Percentiles rank a stretch among this genome's conserved stretches.
phyloP scores from a whole-genome alignment of 64 coral and sea anemone genomes.

The Stichodactyla helianthus region DNA sequence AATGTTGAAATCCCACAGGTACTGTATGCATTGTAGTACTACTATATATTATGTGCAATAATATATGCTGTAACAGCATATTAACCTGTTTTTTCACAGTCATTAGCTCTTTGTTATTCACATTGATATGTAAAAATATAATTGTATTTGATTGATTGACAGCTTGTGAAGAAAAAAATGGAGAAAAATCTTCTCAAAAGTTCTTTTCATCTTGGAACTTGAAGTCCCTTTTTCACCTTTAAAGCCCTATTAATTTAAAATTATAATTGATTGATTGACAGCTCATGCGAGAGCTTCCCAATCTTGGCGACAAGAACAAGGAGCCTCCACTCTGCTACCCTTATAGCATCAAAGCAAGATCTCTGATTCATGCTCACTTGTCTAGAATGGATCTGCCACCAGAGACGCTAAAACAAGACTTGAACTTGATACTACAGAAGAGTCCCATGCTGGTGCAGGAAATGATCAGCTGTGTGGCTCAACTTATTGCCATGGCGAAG shows the following conservation, averaged over 20 bases:
- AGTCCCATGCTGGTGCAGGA: constrained; percentile 84
- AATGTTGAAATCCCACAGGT: constrained; percentile 88
- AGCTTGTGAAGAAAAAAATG: constrained; percentile 50
- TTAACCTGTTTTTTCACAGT: too few species aligned
- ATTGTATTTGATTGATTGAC: background rate
- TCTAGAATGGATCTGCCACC: constrained; percentile 67
- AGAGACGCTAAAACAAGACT: constrained; percentile 63
- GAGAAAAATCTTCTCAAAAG: too few species aligned
- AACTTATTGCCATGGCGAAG: constrained; percentile 83
- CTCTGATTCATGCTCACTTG: constrained; percentile 85
- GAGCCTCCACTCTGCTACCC: constrained; percentile 88
- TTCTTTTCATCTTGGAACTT: too few species aligned
- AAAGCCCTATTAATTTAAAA: background rate
- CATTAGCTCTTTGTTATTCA: too few species aligned
- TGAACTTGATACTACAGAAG: constrained; percentile 75
- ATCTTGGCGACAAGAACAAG: constrained; percentile 92
- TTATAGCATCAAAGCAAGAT: constrained; percentile 87
- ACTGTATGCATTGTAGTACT: background rate
- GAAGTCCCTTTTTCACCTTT: background rate
- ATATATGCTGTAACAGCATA: too few species aligned
- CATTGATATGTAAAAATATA: background rate
- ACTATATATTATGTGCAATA: background rate
- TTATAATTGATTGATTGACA: constrained; percentile 13
- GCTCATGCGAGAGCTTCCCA: constrained; percentile 88
- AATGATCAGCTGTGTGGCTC: constrained; percentile 81